Base-by-base conservation (phyloP, 2,113 vertebrate species). In the Sitta europaea region DNA sequence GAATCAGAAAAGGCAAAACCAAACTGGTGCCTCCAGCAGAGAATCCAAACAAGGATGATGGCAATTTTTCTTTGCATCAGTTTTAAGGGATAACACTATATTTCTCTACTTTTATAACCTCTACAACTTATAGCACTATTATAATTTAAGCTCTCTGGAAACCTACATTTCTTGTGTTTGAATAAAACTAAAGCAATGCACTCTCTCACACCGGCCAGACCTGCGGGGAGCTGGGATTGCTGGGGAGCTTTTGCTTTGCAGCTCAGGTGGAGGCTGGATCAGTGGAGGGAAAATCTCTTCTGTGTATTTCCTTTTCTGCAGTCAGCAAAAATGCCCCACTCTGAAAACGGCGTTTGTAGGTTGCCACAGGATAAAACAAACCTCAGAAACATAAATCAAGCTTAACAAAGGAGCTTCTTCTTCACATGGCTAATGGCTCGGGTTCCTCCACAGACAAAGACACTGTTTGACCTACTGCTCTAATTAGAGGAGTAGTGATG, bases 391-490 rank as follows among this genome's bases (percentile, higher is more conserved):
- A 82, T 11, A 96, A 82, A 86, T 61, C 84, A 77, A 75, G 42
- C 61, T 79, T 80, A 95, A 93, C 91, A 95, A 96, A 95, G 66
- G 40, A 45, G 35, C 27, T 86, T 5, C 86, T 91, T 93, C 91
- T 85, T 88, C 83, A 91, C 65, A 40, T 25, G 48, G 65, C 65
- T 90, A 95, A 92, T 80, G 53, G 95, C 76, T 78, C 9, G 50
- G 82, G 86, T 86, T 93, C 47, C 68, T 96, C 45, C 61, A 72
- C 86, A 92, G 63, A 96, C 86, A 97, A 95, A 97, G 95, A 82
- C 14, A 43, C 70, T 92, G 94, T 96, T 88, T 98, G 97, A 97
- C 97, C 97, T 95, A 97, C 91, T 98, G 93, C 94, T 97, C 96
- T 97, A 96, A 97, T 98, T 97, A 97, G 95, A 93, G 71, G 77